Percentiles rank a stretch among this genome's conserved stretches.
Conservation (phyloP, 2,797 vertebrate genomes). For the Allobates femoralis region DNA sequence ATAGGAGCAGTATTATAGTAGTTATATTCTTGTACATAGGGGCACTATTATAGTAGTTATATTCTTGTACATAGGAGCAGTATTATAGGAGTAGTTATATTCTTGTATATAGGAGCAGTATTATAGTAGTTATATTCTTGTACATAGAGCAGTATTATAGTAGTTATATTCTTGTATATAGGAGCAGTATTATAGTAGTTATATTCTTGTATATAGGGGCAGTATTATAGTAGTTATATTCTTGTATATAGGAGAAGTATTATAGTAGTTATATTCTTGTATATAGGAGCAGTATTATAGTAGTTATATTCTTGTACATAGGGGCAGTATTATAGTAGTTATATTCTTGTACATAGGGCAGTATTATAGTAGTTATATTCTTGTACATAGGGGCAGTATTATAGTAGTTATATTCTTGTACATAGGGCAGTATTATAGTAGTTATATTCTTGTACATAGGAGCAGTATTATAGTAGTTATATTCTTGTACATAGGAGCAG, state of each 20-base stretch:
- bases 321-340: not conserved
- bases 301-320: no score
- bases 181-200: not conserved
- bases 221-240: slow-evolving; percentile 1
- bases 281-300: no score
- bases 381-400: no score
- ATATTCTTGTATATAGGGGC: not conserved
- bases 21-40: slow-evolving; percentile 12
- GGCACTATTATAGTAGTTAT: slow-evolving; percentile 16
- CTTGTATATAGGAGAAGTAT: no score
- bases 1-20: slow-evolving; percentile 3
- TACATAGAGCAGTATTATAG: no score
- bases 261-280: no score
- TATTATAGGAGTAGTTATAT: slow-evolving; percentile 1
- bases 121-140: no score
- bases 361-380: slow-evolving; percentile 6
- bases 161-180: not conserved
- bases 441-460: slow-evolving; percentile 5
- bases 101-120: not conserved
- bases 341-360: not conserved
- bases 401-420: slow-evolving; percentile 1
- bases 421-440: not conserved
- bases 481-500: not conserved
- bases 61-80: slow-evolving; percentile 1
- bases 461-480: slow-evolving; percentile 6